phyloP scores from a whole-genome alignment of 2,113 vertebrate genomes.

The Megaceryle maxima region DNA sequence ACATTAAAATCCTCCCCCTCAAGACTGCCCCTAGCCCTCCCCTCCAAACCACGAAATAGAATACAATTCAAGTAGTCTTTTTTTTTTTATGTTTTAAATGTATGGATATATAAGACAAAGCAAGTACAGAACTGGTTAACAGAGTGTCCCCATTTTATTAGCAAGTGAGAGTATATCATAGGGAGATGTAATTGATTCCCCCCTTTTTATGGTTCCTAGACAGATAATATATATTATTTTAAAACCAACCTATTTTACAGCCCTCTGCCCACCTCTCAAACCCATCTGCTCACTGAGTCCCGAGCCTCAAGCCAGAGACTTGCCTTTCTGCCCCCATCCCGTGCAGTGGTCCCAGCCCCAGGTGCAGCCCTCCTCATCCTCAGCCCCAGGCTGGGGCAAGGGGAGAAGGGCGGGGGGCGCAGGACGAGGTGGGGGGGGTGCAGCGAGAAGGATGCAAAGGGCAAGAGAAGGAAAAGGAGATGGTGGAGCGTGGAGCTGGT shows the following conservation, averaged over 20 bases:
- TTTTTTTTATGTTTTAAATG: constrained; percentile 78
- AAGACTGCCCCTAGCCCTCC: constrained; percentile 63
- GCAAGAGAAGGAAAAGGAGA: constrained; percentile 47
- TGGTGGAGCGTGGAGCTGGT: neutral
- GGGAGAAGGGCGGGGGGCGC: neutral
- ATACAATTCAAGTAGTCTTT: constrained; percentile 81
- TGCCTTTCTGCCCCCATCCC: neutral
- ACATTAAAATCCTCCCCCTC: constrained; percentile 75
- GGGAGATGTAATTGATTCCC: constrained; percentile 58
- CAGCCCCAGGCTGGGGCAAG: accelerated
- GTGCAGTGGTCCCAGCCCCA: neutral
- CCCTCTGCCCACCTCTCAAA: constrained; percentile 44
- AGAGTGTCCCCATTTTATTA: constrained; percentile 72
- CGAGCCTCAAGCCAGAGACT: neutral
- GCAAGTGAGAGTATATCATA: constrained; percentile 78
- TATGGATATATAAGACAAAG: constrained; percentile 80
- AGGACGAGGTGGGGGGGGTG: neutral
- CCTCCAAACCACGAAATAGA: constrained; percentile 80
- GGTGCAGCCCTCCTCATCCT: neutral
- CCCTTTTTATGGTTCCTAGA: constrained; percentile 58
- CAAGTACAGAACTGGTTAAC: constrained; percentile 72
- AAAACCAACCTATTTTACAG: constrained; percentile 65
- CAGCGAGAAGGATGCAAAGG: neutral
- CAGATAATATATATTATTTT: constrained; percentile 65
- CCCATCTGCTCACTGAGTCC: neutral